These are phyloP conservation scores for Darevskia mixta DNA, from an alignment of 2,797 vertebrate genomes.

Conservation along the genomic window DNA sequence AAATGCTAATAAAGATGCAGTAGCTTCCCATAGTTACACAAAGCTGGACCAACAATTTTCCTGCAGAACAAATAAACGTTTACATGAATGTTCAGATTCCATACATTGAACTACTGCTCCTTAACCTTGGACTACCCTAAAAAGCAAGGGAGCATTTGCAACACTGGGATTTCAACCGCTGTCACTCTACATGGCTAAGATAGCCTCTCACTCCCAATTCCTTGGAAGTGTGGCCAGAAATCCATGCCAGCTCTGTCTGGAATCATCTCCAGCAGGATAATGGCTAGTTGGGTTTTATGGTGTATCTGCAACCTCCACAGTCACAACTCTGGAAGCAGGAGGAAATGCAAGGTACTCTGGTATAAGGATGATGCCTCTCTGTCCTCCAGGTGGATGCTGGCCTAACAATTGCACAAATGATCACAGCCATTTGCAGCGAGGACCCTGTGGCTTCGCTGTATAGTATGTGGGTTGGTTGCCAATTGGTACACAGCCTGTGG, in stretches of 20 bases:
- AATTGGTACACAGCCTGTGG: not conserved
- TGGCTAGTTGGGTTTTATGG: not conserved
- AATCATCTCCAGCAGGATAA: not conserved
- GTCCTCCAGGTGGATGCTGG: not conserved
- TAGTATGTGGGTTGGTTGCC: not conserved
- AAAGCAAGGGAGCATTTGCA: not conserved
- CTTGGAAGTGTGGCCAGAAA: not conserved
- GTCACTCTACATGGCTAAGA: not conserved
- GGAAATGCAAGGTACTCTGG: not conserved
- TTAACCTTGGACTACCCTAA: not conserved
- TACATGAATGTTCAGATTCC: not conserved
- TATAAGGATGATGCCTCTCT: not conserved
- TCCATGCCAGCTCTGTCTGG: not conserved
- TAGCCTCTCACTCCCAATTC: not conserved
- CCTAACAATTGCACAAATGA: not conserved
- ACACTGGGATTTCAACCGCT: not conserved
- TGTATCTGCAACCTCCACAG: not conserved
- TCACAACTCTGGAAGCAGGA: not conserved
- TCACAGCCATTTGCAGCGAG: not conserved
- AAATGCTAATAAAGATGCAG: not conserved
- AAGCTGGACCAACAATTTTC: not conserved
- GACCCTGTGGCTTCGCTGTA: not conserved
- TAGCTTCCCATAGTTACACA: not conserved
- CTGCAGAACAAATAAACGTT: conserved; percentile 1
- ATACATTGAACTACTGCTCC: not conserved